phyloP scores from a whole-genome alignment of 2,888 invertebrate genomes.

The Tuberolachnus salignus region DNA sequence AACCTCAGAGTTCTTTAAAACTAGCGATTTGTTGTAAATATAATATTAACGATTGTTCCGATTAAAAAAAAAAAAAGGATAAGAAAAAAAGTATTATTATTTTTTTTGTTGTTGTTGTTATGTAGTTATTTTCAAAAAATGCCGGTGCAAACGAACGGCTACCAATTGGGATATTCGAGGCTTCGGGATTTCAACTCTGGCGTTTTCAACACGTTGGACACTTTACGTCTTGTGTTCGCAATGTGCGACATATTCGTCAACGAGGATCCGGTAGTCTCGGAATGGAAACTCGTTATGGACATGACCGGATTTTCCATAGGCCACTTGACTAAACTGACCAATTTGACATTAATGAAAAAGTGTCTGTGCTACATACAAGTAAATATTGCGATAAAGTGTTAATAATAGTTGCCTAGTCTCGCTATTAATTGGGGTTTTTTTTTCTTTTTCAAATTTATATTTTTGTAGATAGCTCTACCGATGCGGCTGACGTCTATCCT shows the following conservation, averaged over 20 bases:
- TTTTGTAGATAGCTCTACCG: constrained; percentile 46
- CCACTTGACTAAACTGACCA: constrained; percentile 53
- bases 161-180: constrained; percentile 38
- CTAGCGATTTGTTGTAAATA: constrained; percentile 37
- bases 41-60: background rate
- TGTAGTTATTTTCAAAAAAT: constrained; percentile 45
- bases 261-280: constrained; percentile 29
- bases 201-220: constrained; percentile 40
- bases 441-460: constrained; percentile 24
- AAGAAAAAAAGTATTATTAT: background rate
- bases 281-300: constrained; percentile 56
- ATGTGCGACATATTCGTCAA: constrained; percentile 50
- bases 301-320: constrained; percentile 56
- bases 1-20: constrained; percentile 41
- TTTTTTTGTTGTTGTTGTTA: background rate
- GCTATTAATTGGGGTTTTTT: no score
- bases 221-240: constrained; percentile 36
- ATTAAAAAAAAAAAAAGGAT: no score
- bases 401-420: no score
- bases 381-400: constrained; percentile 2
- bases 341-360: constrained; percentile 52
- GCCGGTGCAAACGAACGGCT: constrained; percentile 30
- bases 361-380: constrained; percentile 57
- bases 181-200: constrained; percentile 42
- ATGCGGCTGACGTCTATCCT: constrained; percentile 55